Evolutionary conservation across 2,888 invertebrate genomes (phyloP).

Genomic region (Brachylomia viminalis): DNA sequence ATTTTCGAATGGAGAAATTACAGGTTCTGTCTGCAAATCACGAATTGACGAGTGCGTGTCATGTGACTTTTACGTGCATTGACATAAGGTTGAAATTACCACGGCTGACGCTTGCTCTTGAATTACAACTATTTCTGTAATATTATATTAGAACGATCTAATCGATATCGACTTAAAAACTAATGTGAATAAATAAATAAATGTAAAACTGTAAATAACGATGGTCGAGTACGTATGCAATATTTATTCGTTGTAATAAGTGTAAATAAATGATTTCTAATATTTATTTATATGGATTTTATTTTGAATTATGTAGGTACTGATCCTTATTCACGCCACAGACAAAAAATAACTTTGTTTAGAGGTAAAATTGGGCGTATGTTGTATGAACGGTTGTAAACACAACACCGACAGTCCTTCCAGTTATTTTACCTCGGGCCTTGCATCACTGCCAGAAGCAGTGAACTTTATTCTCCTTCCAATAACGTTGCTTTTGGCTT

Average conservation of each 20-base stretch:
- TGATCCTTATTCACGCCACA: not conserved
- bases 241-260: slow-evolving; percentile 67
- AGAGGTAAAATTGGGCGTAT: not conserved
- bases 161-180: slow-evolving; percentile 39
- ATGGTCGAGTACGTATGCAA: slow-evolving; percentile 45
- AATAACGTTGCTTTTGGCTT: too few species aligned
- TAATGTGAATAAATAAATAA: slow-evolving; percentile 29
- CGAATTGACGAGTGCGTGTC: not conserved
- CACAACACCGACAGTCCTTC: too few species aligned
- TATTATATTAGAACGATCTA: slow-evolving; percentile 28
- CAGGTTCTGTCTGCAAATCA: not conserved
- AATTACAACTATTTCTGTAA: not conserved
- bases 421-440: too few species aligned
- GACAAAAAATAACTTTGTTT: not conserved
- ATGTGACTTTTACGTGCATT: not conserved
- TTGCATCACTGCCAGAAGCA: too few species aligned
- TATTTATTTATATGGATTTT: slow-evolving; percentile 22
- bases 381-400: too few species aligned
- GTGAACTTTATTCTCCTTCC: too few species aligned
- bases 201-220: slow-evolving; percentile 48
- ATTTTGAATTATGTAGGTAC: not conserved
- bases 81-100: slow-evolving; percentile 3
- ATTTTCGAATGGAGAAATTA: slow-evolving; percentile 14
- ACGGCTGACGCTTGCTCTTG: not conserved
- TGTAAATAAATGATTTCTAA: slow-evolving; percentile 73